Evolutionary conservation across 2,888 invertebrate species (phyloP).

Genomic region (Sesamia inferens): DNA sequence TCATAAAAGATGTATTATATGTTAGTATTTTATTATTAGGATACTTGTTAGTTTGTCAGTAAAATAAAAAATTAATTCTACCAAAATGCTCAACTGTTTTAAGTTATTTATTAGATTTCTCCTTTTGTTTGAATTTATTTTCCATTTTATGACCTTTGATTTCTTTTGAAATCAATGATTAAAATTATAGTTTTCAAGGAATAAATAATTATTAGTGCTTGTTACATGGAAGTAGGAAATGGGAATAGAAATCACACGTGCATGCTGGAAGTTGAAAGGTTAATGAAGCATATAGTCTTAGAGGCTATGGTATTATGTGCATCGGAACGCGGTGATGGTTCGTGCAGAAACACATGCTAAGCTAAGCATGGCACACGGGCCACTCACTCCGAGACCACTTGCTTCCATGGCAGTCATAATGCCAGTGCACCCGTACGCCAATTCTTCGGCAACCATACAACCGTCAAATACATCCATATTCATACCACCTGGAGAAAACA

Average conservation of each 20-base stretch:
- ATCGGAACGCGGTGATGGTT: not conserved
- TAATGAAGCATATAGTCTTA: not conserved
- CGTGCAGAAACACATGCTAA: constrained; percentile 20
- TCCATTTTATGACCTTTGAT: not conserved
- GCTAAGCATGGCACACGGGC: constrained; percentile 36
- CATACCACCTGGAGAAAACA: constrained; percentile 92
- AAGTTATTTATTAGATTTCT: constrained; percentile 12
- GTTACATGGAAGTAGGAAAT: not conserved
- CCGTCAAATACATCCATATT: constrained; percentile 93
- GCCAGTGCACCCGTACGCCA: constrained; percentile 98
- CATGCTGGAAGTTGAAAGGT: constrained; percentile 1
- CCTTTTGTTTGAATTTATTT: not conserved
- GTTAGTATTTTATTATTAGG: not conserved
- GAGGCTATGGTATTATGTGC: not conserved
- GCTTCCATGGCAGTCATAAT: constrained; percentile 97
- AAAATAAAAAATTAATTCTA: not conserved
- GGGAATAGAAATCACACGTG: not conserved
- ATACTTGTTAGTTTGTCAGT: constrained; percentile 26
- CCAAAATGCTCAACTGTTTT: constrained; percentile 16
- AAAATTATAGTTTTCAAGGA: constrained; percentile 53
- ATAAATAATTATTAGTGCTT: constrained; percentile 29
- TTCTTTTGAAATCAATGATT: not conserved
- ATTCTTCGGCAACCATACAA: constrained; percentile 96
- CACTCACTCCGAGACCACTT: constrained; percentile 94
- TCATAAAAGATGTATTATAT: not conserved